Evolutionary conservation across 2,888 invertebrate species (phyloP), one percentile per base, ranked within the genome.

Genomic region (Drosophila formosana): DNA sequence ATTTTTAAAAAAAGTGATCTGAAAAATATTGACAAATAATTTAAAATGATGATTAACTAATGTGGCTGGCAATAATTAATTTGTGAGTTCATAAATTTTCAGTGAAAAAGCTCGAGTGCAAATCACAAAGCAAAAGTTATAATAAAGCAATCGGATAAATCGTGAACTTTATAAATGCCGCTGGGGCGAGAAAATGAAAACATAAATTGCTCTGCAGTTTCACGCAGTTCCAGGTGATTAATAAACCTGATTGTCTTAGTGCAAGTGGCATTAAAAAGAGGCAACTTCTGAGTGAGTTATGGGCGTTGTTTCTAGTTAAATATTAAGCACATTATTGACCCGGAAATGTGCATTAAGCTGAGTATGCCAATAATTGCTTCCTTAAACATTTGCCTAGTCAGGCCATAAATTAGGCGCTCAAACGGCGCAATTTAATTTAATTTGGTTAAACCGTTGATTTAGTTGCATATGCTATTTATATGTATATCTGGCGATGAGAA

Each of bases 341-440:
- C 43, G 55, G 55, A 55, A 55, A n/a, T 45, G 43, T 8, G 32
- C 45, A 55, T 55, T 32, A 45, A 53, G 23, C 32, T 13, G 25
- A 26, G 11, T 2, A n/a, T 3, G n/a, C 3, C 7, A n/a, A 25
- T 52, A 28, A 45, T 9, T 8, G 13, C 34, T 47, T 57, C 47
- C 46, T 58, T 58, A 32, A 28, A 58, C 34, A 43, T 62, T 60
- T 32, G 34, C 60, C 50, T 18, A 28, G 28, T 52, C 45, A 53
- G 26, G 28, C 28, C 55, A 53, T 62, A 66, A 53, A 50, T 66
- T 11, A 56, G 8, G 8, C n/a, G 23, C 30, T 11, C 28, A 51
- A 46, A 55, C 51, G 37, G 43, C 43, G 57, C 49, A 60, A 61
- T 52, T 65, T 56, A 55, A 56, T 52, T 55, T 18, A 39, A 43